phyloP scores from a whole-genome alignment of 2,797 vertebrate genomes.

The Agapornis canus region DNA sequence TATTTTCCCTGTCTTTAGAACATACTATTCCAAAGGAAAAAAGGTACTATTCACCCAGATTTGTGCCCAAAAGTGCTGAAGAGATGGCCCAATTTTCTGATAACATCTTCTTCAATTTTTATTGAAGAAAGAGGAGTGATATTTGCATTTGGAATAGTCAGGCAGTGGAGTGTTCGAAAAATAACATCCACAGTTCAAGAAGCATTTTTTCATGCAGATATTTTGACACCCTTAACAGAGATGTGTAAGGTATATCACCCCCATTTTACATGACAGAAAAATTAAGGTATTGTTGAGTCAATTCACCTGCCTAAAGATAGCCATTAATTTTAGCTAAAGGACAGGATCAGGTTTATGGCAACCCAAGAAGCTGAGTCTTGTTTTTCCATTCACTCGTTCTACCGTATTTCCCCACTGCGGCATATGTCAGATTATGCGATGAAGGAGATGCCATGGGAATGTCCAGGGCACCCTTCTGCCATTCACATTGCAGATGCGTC shows the following conservation, averaged over 20 bases:
- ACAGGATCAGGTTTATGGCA: background rate
- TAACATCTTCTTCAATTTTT: background rate
- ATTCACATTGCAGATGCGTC: background rate
- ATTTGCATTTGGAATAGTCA: background rate
- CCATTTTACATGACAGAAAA: background rate
- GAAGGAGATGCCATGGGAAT: background rate
- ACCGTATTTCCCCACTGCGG: rapidly evolving
- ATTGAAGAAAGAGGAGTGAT: background rate
- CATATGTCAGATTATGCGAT: rapidly evolving
- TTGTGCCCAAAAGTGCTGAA: background rate
- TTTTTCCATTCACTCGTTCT: background rate
- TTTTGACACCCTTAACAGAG: background rate
- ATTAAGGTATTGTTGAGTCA: background rate
- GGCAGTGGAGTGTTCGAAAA: background rate
- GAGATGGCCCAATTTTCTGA: background rate
- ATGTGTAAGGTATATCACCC: background rate
- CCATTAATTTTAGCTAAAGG: background rate
- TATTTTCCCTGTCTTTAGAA: background rate
- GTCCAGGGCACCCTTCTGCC: background rate
- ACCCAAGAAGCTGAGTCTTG: background rate
- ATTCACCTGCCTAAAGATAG: background rate
- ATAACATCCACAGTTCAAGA: background rate
- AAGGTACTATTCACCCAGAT: background rate
- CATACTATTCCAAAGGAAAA: background rate
- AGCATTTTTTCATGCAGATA: background rate